Conservation (phyloP, 2,888 invertebrate genomes). For the Listrodromus nycthemerus region DNA sequence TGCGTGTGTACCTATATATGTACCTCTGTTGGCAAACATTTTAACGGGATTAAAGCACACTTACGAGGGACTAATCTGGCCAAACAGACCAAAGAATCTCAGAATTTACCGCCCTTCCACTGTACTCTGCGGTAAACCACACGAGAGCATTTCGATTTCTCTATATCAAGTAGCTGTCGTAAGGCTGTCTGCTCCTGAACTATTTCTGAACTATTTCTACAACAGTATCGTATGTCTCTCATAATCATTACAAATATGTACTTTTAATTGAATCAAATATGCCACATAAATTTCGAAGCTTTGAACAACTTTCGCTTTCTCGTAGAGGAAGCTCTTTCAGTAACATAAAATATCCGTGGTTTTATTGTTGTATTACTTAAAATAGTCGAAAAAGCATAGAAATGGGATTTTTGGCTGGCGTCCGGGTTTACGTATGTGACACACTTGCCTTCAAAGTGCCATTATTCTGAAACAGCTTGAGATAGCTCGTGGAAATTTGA, state of each 20-base stretch:
- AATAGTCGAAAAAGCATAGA: too few species aligned
- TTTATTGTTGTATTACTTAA: too few species aligned
- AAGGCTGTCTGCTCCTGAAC: conserved; percentile 66
- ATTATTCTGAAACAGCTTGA: too few species aligned
- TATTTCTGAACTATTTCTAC: conserved; percentile 59
- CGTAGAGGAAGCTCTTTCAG: too few species aligned
- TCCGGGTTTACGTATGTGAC: too few species aligned
- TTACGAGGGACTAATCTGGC: conserved; percentile 81
- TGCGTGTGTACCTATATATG: conserved; percentile 72
- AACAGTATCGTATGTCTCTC: conserved; percentile 47
- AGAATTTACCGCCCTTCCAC: conserved; percentile 31
- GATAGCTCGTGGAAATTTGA: too few species aligned
- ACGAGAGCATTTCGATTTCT: conserved; percentile 32
- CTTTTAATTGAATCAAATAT: background rate
- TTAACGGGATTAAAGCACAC: conserved; percentile 84
- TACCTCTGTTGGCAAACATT: conserved; percentile 82
- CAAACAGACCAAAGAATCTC: conserved; percentile 74
- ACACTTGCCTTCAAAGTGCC: too few species aligned
- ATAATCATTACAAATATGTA: conserved; percentile 37
- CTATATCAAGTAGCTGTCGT: conserved; percentile 65
- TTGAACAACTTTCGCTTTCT: background rate
- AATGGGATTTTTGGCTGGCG: too few species aligned
- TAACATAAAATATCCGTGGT: too few species aligned
- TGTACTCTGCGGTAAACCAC: conserved; percentile 53
- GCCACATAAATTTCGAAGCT: background rate